phyloP scores from a whole-genome alignment of 2,888 invertebrate genomes.

The Cryptosula pallasiana region DNA sequence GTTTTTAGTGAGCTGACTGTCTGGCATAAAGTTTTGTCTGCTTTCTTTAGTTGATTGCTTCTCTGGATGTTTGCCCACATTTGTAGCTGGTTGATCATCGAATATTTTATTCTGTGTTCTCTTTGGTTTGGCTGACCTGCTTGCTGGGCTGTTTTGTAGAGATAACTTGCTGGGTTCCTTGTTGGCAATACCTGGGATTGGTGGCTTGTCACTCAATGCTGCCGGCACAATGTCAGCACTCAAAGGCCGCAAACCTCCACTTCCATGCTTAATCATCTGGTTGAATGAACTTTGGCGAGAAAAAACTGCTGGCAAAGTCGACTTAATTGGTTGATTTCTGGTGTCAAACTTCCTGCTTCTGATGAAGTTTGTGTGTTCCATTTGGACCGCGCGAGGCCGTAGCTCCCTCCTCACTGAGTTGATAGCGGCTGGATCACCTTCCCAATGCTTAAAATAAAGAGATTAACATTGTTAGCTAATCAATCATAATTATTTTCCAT shows the following conservation, averaged over 20 bases:
- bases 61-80: background rate
- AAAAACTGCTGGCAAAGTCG: background rate
- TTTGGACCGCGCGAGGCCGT: background rate
- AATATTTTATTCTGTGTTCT: background rate
- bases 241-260: background rate
- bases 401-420: background rate
- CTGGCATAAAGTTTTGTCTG: background rate
- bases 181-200: background rate
- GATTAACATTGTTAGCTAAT: no score
- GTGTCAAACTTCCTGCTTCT: background rate
- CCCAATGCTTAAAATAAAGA: no score
- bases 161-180: no score
- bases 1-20: background rate
- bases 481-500: no score
- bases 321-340: background rate
- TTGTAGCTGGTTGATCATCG: no score
- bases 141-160: no score
- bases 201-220: background rate
- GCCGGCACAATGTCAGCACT: background rate
- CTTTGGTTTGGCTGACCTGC: no score
- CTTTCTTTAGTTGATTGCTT: background rate
- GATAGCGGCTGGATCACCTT: conserved; percentile 11
- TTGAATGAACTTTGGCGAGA: background rate
- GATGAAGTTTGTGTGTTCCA: background rate
- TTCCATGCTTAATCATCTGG: no score